Evolutionary conservation across 2,797 vertebrate genomes (phyloP), one percentile per base, ranked within the genome.

Genomic region (Scolopax bukidnonensis): DNA sequence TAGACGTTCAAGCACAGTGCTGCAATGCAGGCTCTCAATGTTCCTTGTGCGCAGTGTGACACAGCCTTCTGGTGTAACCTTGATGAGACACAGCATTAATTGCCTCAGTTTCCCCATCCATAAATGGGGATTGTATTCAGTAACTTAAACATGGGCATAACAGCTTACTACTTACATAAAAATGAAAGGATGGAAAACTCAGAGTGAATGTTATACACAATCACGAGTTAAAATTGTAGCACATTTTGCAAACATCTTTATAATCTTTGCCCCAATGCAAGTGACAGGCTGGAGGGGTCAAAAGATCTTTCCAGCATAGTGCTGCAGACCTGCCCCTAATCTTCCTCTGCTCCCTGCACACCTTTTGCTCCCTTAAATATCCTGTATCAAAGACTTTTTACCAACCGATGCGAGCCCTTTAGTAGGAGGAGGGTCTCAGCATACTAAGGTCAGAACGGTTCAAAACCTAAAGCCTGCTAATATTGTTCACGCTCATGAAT

Each of bases 401-500:
- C 48, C 73, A 95, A 28, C 54, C 5, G 2, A 60, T 23, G 21
- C 17, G 71, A 87, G 60, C 32, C 68, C 45, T 68, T 36, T 21
- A 57, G 82, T 6, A 56, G 84, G 48, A 85, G 79, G 20, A 94
- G 78, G n/a, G 53, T 41, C 51, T 43, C 71, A 65, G 53, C 82
- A 33, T 16, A 30, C 69, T 36, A 19, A 75, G 94, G 78, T 83
- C 56, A 80, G 65, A 81, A 61, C 3, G 6, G 91, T 40, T 89
- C 86, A 38, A 67, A 95, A 63, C 61, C 45, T 69, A 12, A 20
- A 50, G 57, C 79, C 59, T 73, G 57, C 63, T 93, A 56, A 68
- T 28, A 68, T 33, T 51, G 75, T 76, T 84, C 41, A 20, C 0
- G 2, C 59, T 82, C 51, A 61, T 38, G 48, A 80, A 68, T 65